A percentile compares a stretch with the other conserved stretches of the same genome.
These are phyloP conservation scores for Enteromius treurensis DNA, from an alignment of 2,797 vertebrate species.

Conservation along the genomic window DNA sequence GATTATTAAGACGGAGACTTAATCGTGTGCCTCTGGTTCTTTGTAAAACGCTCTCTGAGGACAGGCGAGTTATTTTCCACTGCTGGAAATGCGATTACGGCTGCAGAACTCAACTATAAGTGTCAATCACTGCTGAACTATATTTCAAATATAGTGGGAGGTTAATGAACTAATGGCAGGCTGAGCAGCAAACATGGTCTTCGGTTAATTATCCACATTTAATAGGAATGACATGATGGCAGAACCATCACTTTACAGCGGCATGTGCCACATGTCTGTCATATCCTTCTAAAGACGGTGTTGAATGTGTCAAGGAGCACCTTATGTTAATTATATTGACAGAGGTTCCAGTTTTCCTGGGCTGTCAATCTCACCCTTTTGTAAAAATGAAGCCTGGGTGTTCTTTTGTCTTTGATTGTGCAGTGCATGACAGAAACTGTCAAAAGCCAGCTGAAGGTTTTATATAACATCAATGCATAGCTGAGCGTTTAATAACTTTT, in stretches of 20 bases:
- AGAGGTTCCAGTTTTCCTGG: not conserved
- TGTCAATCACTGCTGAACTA: constrained; percentile 43
- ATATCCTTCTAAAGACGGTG: not conserved
- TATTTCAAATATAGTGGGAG: constrained; percentile 52
- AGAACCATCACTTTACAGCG: constrained; percentile 23
- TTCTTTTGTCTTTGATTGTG: not conserved
- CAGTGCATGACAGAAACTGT: not conserved
- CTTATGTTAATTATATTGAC: not conserved
- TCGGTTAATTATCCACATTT: constrained; percentile 40
- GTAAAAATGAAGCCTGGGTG: not conserved
- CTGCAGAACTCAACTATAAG: constrained; percentile 34
- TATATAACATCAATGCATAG: not conserved
- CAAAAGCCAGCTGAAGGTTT: not conserved
- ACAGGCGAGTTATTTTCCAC: constrained; percentile 39
- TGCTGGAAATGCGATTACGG: constrained; percentile 38
- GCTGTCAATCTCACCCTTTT: not conserved
- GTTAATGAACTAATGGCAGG: constrained; percentile 56
- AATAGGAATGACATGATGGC: constrained; percentile 34
- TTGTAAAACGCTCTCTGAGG: constrained; percentile 16
- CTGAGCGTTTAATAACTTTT: not conserved
- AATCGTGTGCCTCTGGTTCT: constrained; percentile 6
- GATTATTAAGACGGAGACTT: not conserved
- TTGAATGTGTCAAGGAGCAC: not conserved
- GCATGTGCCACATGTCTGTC: not conserved
- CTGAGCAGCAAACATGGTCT: constrained; percentile 34